These are phyloP conservation scores for Cyphomyrmex costatus DNA, from an alignment of 1,140 invertebrate genomes.

Conservation along the genomic window DNA sequence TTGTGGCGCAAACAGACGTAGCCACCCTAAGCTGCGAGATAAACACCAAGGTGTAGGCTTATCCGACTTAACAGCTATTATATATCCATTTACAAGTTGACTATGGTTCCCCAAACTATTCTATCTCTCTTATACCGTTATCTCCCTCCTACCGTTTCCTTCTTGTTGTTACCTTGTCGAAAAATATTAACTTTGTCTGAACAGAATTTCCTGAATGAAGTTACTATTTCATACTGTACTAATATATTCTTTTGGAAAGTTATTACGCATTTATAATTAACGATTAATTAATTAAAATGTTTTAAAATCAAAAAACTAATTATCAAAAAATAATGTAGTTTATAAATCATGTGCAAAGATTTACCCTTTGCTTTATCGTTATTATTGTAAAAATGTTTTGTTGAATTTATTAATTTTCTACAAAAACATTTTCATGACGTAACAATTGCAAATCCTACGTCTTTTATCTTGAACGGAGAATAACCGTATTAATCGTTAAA, in stretches of 20 bases:
- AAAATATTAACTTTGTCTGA: neutral
- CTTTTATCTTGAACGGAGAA: neutral
- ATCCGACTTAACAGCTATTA: slow-evolving; percentile 76
- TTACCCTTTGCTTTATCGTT: no score
- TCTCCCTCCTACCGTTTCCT: neutral
- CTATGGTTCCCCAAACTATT: slow-evolving; percentile 29
- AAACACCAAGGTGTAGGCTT: slow-evolving; percentile 70
- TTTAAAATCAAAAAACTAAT: no score
- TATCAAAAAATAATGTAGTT: no score
- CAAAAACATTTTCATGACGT: neutral
- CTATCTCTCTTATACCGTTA: slow-evolving; percentile 19
- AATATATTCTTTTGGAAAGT: neutral
- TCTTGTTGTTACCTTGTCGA: neutral
- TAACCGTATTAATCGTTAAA: neutral
- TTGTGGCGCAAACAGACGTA: slow-evolving; percentile 73
- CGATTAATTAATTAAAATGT: neutral
- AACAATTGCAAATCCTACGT: slow-evolving; percentile 2
- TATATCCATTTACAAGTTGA: slow-evolving; percentile 64
- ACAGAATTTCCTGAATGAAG: neutral
- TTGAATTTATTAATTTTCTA: neutral
- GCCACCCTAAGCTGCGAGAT: slow-evolving; percentile 70
- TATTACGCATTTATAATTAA: neutral
- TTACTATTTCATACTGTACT: neutral
- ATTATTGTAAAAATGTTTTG: no score
- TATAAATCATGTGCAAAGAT: no score